Conservation (phyloP, 2,888 invertebrate species). For the Chironomus riparius region DNA sequence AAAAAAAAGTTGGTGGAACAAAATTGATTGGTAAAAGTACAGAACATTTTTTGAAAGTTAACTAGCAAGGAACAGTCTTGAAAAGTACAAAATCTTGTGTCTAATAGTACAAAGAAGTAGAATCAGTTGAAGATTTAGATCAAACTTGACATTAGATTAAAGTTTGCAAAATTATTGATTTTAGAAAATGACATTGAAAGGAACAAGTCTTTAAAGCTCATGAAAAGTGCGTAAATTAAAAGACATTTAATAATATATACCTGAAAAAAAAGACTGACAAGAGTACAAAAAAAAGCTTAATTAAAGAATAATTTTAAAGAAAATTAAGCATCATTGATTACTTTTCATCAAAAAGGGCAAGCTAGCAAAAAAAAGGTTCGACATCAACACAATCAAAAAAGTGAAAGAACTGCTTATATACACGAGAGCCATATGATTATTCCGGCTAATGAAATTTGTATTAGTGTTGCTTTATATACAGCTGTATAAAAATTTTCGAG, state of each 20-base stretch:
- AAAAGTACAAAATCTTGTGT: not conserved
- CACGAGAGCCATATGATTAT: not conserved
- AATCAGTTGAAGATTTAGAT: not conserved
- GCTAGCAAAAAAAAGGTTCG: too few species aligned
- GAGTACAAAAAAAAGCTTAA: not conserved
- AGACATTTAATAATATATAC: not conserved
- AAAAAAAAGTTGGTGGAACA: not conserved
- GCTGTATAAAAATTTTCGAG: not conserved
- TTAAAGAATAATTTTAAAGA: not conserved
- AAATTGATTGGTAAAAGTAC: not conserved
- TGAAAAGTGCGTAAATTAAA: too few species aligned
- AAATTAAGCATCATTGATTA: too few species aligned
- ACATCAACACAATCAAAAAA: too few species aligned
- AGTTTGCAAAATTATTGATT: too few species aligned
- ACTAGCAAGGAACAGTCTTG: not conserved
- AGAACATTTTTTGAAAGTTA: not conserved
- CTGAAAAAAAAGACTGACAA: not conserved
- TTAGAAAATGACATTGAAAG: not conserved
- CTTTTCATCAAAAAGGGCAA: too few species aligned
- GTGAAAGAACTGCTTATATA: not conserved
- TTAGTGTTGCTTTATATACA: not conserved
- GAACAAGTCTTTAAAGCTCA: not conserved
- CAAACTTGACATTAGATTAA: too few species aligned
- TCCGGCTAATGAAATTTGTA: not conserved
- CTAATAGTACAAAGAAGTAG: not conserved